Evolutionary conservation across 2,888 invertebrate genomes (phyloP), one percentile per base, ranked within the genome.

Genomic region (Rhorus exstirpatorius): DNA sequence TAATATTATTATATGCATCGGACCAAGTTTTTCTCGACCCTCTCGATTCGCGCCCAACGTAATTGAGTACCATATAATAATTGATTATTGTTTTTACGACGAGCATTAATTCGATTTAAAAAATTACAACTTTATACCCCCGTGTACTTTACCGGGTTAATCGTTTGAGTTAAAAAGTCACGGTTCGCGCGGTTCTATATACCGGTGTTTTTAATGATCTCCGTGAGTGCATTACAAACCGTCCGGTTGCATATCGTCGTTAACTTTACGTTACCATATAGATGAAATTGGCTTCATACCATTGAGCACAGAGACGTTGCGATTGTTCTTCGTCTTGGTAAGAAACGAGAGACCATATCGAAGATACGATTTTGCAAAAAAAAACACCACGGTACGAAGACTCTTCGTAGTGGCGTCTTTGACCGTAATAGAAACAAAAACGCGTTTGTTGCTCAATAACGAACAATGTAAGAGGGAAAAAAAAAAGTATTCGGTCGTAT

Each of bases 101-200:
- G 1, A 44, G 12, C 10, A 12, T 24, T 21, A 14, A n/a, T n/a
- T 14, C 0, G 10, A 24, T 10, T 14, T 19, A 35, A 10, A 19
- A 35, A 35, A 55, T 14, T 17, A 7, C 24, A n/a, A 31, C 1
- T 31, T 31, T 14, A 31, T 44, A 41, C 46, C 58, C 24, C 49
- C 51, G 21, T 3, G 17, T 19, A 77, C 12, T 68, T 75, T 76
- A 63, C 58, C 21, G 49, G 75, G 70, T 49, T 75, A 67, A 71
- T 65, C 74, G 78, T 82, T 63, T 38, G 78, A 6, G 74, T 82
- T 70, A 75, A 75, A 71, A 79, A 70, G 63, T 79, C 65, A 82
- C 71, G 79, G 75, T 82, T 82, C 79, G 79, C 60, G 65, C 24
- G 70, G 14, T 67, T 17, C 58, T 63, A n/a, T n/a, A n/a, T 17